phyloP scores from a whole-genome alignment of 2,113 vertebrate species.

The Myocastor coypus region DNA sequence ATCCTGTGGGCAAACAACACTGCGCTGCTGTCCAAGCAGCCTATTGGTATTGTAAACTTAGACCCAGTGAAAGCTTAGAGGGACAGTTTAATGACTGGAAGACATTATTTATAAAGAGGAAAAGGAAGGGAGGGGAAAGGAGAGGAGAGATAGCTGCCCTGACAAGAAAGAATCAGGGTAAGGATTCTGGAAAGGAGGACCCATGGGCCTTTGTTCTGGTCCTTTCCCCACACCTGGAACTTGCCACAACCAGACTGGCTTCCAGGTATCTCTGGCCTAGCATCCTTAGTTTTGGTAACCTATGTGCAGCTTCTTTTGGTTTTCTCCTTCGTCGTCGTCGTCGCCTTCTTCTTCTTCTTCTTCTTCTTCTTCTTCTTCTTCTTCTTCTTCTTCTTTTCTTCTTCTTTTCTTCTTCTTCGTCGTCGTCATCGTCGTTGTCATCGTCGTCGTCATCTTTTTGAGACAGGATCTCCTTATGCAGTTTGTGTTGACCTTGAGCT shows the following conservation, averaged over 20 bases:
- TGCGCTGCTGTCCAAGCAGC: neutral
- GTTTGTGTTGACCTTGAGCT: too few relatives aligned
- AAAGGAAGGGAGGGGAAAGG: neutral
- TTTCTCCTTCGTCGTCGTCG: too few relatives aligned
- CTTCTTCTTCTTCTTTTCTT: too few relatives aligned
- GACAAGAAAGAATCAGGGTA: neutral
- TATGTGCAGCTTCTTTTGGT: neutral
- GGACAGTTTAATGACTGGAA: neutral
- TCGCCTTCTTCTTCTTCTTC: too few relatives aligned
- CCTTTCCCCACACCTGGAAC: neutral
- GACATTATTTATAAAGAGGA: neutral
- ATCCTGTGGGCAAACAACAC: neutral
- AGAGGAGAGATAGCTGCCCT: neutral
- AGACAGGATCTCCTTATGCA: too few relatives aligned
- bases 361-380: too few relatives aligned
- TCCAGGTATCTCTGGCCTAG: neutral
- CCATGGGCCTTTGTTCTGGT: neutral
- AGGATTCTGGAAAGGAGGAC: neutral
- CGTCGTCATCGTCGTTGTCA: too few relatives aligned
- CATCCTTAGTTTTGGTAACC: neutral
- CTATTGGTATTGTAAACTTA: neutral
- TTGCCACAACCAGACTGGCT: neutral
- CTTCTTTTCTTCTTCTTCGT: too few relatives aligned
- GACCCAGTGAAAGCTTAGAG: neutral
- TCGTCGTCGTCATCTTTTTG: too few relatives aligned